Percentiles rank a stretch among this genome's conserved stretches.
Conservation (phyloP, 2,113 vertebrate genomes). For the Actinemys pallida region DNA sequence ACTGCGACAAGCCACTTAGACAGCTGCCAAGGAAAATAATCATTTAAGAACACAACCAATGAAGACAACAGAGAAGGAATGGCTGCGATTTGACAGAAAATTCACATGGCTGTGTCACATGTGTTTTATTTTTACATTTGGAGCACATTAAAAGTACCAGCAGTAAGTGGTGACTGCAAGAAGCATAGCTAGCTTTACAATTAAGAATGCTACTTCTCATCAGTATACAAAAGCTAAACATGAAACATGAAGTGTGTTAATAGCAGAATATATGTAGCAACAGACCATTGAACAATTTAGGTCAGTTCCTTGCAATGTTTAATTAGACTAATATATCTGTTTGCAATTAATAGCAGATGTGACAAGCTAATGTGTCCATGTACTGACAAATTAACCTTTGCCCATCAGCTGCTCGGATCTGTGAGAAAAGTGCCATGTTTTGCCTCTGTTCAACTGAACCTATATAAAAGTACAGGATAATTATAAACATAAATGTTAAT, state of each 20-base stretch:
- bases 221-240: conserved; percentile 78
- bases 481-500: conserved; percentile 96
- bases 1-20: conserved; percentile 90
- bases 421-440: conserved; percentile 94
- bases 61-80: conserved; percentile 77
- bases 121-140: conserved; percentile 80
- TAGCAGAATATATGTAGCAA: conserved; percentile 77
- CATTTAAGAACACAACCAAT: conserved; percentile 76
- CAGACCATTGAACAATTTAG: conserved; percentile 86
- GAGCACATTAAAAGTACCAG: conserved; percentile 76
- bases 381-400: conserved; percentile 94
- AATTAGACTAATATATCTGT: conserved; percentile 92
- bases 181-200: conserved; percentile 74
- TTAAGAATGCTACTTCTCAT: conserved; percentile 81
- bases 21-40: conserved; percentile 87
- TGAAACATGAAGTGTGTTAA: conserved; percentile 82
- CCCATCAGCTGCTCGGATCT: conserved; percentile 94
- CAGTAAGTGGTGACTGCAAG: conserved; percentile 75
- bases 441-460: conserved; percentile 82
- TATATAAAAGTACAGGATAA: conserved; percentile 87
- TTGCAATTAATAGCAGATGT: conserved; percentile 96
- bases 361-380: conserved; percentile 93
- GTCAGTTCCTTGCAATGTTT: conserved; percentile 86
- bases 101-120: conserved; percentile 81
- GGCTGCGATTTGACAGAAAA: conserved; percentile 77